Evolutionary conservation across 2,113 vertebrate species (phyloP), one percentile per base, ranked within the genome.

Genomic region (Anoura caudifer): DNA sequence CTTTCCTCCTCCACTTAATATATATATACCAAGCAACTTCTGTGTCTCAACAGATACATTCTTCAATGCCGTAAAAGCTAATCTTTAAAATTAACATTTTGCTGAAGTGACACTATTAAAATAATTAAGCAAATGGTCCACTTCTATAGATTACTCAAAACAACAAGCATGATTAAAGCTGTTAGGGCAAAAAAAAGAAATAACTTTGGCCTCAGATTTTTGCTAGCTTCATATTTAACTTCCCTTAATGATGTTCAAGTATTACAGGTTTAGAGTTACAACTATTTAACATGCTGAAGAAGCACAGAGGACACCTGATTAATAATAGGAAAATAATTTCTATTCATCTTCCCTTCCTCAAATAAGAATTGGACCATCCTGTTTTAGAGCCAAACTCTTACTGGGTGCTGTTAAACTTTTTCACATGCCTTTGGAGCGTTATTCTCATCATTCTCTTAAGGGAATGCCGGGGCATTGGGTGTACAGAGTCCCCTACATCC

Each of bases 131-230:
- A 97, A 75, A 89, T 91, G 96, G 93, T 81, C 93, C 70, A 77
- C 41, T 90, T 94, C 92, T 88, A 12, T 89, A 50, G 73, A 90
- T 77, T 50, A 97, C 54, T 85, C 36, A 90, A 69, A 96, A 85
- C 95, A 93, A 50, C 17, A 87, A 90, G 47, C 65, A 88, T 87
- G 81, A 77, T 97, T 98, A 98, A 98, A 98, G 98, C 98, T 97
- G 89, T 89, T 87, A 89, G 92, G 85, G 97, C 81, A 83, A 41
- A 59, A 54, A 56, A 22, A 54, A n/a, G n/a, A 95, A 89, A 12
- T 13, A 75, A 36, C 59, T 67, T 41, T 41, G 41, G 77, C 96
- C 89, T 80, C 84, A 84, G 75, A 82, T 28, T 47, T 67, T 43
- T 1, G n/a, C 90, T 95, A 96, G 59, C 38, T 96, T 56, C 43